These are phyloP conservation scores for Epinotia ramella DNA, from an alignment of 2,888 invertebrate genomes.

Conservation along the genomic window DNA sequence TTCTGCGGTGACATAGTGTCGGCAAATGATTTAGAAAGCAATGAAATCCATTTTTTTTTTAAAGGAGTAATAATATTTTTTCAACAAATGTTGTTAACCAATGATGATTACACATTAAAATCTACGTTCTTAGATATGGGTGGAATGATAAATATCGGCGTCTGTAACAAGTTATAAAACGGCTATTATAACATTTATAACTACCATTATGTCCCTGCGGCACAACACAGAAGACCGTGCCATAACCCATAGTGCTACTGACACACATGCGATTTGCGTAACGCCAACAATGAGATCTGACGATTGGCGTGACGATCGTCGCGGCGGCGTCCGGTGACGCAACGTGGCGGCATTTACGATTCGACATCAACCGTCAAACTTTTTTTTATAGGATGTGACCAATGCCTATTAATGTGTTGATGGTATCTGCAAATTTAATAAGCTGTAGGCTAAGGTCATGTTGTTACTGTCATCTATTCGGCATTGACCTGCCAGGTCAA, in stretches of 20 bases:
- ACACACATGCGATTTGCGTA: constrained; percentile 63
- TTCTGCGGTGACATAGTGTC: too few species aligned
- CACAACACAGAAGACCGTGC: constrained; percentile 32
- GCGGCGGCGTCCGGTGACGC: constrained; percentile 68
- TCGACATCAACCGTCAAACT: constrained; percentile 59
- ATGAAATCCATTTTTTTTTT: too few species aligned
- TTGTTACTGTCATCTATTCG: not conserved
- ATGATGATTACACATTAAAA: too few species aligned
- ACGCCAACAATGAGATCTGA: constrained; percentile 66
- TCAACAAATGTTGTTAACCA: too few species aligned
- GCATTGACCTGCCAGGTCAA: constrained; percentile 34
- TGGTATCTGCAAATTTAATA: constrained; percentile 46
- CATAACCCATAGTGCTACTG: constrained; percentile 49
- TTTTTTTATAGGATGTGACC: constrained; percentile 60
- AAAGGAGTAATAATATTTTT: too few species aligned
- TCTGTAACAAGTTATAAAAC: constrained; percentile 9
- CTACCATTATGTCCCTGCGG: not conserved
- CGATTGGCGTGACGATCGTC: constrained; percentile 56
- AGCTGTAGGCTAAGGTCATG: constrained; percentile 32
- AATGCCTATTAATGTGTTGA: constrained; percentile 57
- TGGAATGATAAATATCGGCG: not conserved
- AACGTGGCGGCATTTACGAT: constrained; percentile 60
- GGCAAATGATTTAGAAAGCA: too few species aligned
- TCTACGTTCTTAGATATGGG: too few species aligned
- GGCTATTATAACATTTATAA: not conserved